Evolutionary conservation across 2,113 vertebrate genomes (phyloP).

Genomic region (Mirza zaza): DNA sequence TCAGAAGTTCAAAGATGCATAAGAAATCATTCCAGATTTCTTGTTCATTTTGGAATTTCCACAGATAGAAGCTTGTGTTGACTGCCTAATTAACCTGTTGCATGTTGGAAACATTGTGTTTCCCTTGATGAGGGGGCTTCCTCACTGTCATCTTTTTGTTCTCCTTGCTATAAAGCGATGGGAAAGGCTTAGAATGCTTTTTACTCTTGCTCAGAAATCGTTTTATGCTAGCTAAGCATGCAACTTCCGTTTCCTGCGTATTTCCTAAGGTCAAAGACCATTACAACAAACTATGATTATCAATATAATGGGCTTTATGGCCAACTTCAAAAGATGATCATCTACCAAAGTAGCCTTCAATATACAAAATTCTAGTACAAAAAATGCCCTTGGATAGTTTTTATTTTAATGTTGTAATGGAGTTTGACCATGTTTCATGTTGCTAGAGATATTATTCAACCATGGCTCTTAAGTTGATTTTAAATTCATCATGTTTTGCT

Average conservation of each 20-base stretch:
- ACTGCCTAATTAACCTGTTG: conserved; percentile 82
- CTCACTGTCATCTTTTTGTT: conserved; percentile 46
- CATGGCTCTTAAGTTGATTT: conserved; percentile 50
- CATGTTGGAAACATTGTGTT: conserved; percentile 78
- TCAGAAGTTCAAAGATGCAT: conserved; percentile 70
- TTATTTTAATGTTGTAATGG: conserved; percentile 62
- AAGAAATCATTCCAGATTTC: conserved; percentile 60
- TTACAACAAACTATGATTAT: conserved; percentile 51
- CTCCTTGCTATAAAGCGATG: conserved; percentile 52
- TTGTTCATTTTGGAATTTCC: conserved; percentile 61
- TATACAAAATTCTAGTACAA: conserved; percentile 41
- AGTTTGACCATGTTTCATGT: conserved; percentile 60
- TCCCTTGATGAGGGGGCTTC: conserved; percentile 41
- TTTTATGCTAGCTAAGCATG: conserved; percentile 67
- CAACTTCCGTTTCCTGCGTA: conserved; percentile 35
- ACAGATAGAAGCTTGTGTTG: conserved; percentile 34
- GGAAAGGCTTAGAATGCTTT: conserved; percentile 66
- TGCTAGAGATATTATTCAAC: not conserved
- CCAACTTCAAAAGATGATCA: not conserved
- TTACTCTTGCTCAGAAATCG: conserved; percentile 41
- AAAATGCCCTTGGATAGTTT: not conserved
- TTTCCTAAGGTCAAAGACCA: conserved; percentile 66
- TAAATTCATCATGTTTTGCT: conserved; percentile 43
- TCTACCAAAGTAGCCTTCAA: not conserved
- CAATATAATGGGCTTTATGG: not conserved